Base-by-base conservation (phyloP, 2,888 invertebrate genomes). In the Sinhomidia bicolor region DNA sequence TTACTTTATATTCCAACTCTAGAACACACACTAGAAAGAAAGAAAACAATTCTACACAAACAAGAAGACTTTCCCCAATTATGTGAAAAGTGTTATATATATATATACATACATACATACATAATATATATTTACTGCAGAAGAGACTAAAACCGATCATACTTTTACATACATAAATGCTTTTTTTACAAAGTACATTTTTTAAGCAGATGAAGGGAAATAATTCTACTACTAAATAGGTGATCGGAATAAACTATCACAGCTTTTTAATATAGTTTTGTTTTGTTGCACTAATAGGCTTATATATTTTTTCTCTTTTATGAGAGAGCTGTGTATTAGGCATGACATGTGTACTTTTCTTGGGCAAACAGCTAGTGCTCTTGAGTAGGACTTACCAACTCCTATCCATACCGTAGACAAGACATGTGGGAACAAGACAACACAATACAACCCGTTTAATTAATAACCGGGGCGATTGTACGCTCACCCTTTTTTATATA, bases 401-500 rank as follows among this genome's bases (percentile, higher is more conserved):
- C 90, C 90, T 90, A 91, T 89, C 90, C 91, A 88, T 89, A 90
- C 88, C 86, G 90, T 89, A 90, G 89, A 91, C 86, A 87, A 91
- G 91, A 91, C 91, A 91, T 91, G 91, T 90, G 89, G 87, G 90
- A 91, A 91, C 84, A 88, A 91, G 90, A 91, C 91, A 91, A 91
- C 87, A 91, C 91, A 91, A 90, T 89, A 89, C 89, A 89, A 89
- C 89, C 89, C 89, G 84, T 85, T 89, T 89, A 89, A 89, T 89
- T 89, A 89, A 89, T 89, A 89, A 80, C 89, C 85, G 85, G 89
- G 89, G 89, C 85, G 89, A 80, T 89, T 84, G 88, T 84, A 88
- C 88, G 65, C 36, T 83, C 88, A 84, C 88, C 83, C 88, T 83
- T 83, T 88, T 41, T 83, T 78, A 17, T 57, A 41, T 29, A n/a